Base-by-base conservation (phyloP, 2,113 vertebrate species). In the Erinaceus europaeus region DNA sequence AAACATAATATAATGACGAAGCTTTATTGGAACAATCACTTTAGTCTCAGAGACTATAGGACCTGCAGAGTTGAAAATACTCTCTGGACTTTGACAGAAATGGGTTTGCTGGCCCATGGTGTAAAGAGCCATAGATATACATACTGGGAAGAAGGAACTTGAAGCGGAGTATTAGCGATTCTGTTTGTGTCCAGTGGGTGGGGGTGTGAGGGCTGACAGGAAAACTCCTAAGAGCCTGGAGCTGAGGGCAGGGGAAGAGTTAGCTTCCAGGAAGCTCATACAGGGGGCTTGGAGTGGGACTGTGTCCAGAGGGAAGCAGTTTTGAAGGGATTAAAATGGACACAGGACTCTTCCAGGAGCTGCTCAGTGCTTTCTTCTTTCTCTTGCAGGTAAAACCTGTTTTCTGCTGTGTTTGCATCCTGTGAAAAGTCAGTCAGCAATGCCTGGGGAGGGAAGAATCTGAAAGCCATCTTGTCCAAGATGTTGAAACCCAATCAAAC, bases 371-470 rank as follows among this genome's bases (percentile, higher is more conserved):
- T n/a, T 29, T 2, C 44, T 36, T 64, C 34, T 17, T 48, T 76
- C 40, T 74, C 55, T 81, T 71, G 78, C 88, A 97, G 97, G 97
- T 97, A 96, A 96, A 97, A 86, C 85, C 59, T 65, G 64, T 86
- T 84, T 55, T 0, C 0, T 7, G 55, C 76, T 38, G 7, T 4
- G 0, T 15, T 0, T 11, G 69, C 61, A 27, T 91, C 89, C 94
- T 44, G 73, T 89, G 73, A 94, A 87, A 57, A 50, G 61, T 71
- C 80, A 71, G 67, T 86, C 93, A 90, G 88, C 92, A 83, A 91
- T 89, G 83, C 55, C 91, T 75, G 84, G 86, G 93, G 77, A 61
- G 86, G 91, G 94, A 94, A 96, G 92, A 74, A 71, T 34, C 59
- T 38, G 59, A 94, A 95, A 90, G 83, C 94, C 27, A 61, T 94